Conservation (phyloP, 2,113 vertebrate species). For the Atrichornis clamosus region DNA sequence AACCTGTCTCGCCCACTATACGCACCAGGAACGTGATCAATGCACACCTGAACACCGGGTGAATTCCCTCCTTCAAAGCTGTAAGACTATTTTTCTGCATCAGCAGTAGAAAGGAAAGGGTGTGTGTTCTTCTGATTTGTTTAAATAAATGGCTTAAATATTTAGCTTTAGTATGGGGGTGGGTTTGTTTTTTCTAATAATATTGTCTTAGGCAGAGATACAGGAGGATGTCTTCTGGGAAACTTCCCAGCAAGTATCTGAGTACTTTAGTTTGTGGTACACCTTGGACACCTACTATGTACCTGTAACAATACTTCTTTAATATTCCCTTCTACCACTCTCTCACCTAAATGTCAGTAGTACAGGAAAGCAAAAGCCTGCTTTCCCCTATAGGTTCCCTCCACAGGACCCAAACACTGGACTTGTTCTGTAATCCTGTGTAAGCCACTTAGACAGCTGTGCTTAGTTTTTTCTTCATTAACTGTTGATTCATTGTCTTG, state of each 20-base stretch:
- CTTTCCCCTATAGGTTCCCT: not conserved
- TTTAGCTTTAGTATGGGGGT: not conserved
- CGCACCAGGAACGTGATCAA: not conserved
- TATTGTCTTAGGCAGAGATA: not conserved
- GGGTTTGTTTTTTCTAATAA: slow-evolving; percentile 14
- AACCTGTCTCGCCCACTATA: rapidly evolving
- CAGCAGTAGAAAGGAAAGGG: not conserved
- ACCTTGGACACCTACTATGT: not conserved
- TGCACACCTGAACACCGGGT: rapidly evolving
- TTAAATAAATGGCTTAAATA: not conserved
- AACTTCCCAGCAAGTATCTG: not conserved
- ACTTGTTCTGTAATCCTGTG: not conserved
- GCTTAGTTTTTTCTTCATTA: not conserved
- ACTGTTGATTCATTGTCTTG: not conserved
- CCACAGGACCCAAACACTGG: not conserved
- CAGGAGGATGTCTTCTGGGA: not conserved
- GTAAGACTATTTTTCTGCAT: not conserved
- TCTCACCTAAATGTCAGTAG: not conserved
- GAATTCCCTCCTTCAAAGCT: not conserved
- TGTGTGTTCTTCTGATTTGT: not conserved
- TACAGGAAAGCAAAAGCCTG: not conserved
- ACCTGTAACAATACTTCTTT: not conserved
- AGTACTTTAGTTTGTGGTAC: not conserved
- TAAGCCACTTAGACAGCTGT: not conserved
- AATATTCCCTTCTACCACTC: not conserved